Conservation (phyloP, 2,113 vertebrate genomes). For the Lontra canadensis region DNA sequence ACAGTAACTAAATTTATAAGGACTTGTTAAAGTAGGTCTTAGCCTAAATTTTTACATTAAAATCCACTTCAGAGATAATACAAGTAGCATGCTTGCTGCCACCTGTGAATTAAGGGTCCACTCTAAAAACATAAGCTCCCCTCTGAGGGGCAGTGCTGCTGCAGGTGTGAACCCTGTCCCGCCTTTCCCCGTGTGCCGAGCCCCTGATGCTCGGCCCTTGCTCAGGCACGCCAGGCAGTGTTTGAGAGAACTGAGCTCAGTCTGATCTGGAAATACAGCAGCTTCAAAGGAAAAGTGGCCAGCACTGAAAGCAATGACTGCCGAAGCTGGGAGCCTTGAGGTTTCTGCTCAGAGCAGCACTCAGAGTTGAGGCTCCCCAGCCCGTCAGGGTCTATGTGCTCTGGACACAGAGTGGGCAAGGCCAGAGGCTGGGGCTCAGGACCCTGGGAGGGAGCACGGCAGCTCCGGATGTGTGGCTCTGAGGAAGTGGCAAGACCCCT, state of each 20-base stretch:
- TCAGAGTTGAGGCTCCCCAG: not conserved
- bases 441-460: not conserved
- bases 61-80: not conserved
- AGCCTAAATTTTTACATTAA: not conserved
- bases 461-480: not conserved
- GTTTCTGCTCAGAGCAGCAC: rapidly evolving
- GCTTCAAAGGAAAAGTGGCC: not conserved
- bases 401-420: not conserved
- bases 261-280: not conserved
- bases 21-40: not conserved
- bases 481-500: not conserved
- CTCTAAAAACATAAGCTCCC: not conserved
- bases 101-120: not conserved
- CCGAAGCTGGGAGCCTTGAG: not conserved
- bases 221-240: not conserved
- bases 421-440: not conserved
- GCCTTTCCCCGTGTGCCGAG: rapidly evolving
- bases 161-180: rapidly evolving
- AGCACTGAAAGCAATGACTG: not conserved
- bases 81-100: not conserved
- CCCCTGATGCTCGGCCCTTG: rapidly evolving
- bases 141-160: not conserved
- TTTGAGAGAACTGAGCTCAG: not conserved
- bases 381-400: not conserved
- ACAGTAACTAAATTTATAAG: not conserved